These are phyloP conservation scores for Muscidifurax raptorellus DNA, from an alignment of 1,140 invertebrate genomes.

Conservation along the genomic window DNA sequence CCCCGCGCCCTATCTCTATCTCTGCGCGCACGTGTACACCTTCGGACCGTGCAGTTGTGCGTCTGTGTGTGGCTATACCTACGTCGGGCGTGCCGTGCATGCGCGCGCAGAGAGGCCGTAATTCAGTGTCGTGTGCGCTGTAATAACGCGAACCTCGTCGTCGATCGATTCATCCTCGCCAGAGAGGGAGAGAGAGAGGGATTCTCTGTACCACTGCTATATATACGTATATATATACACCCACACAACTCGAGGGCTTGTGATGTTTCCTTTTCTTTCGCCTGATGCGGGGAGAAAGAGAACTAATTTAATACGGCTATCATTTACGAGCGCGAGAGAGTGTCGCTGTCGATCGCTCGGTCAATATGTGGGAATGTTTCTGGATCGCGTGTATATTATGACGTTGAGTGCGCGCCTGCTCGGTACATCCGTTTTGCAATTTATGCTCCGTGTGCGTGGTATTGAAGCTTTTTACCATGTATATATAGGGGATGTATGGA, in stretches of 20 bases:
- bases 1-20: not conserved
- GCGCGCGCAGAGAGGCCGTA: conserved; percentile 17
- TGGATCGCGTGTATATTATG: too few relatives aligned
- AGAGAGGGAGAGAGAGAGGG: not conserved
- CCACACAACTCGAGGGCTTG: not conserved
- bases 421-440: too few relatives aligned
- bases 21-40: not conserved
- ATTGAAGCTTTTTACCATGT: too few relatives aligned
- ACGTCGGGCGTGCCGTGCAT: not conserved
- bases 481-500: too few relatives aligned
- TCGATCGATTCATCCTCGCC: conserved; percentile 24
- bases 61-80: not conserved
- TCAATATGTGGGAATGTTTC: not conserved
- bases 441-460: too few relatives aligned
- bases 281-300: not conserved
- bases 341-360: not conserved
- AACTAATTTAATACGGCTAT: not conserved
- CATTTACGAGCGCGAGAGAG: not conserved
- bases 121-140: conserved; percentile 23
- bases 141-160: conserved; percentile 22
- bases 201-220: too few relatives aligned
- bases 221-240: not conserved
- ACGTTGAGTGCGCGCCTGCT: too few relatives aligned
- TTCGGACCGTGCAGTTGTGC: not conserved
- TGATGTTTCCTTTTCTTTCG: not conserved